These are phyloP conservation scores for Bursaphelenchus mucronatus DNA, from an alignment of 1,140 invertebrate genomes.

Conservation along the genomic window DNA sequence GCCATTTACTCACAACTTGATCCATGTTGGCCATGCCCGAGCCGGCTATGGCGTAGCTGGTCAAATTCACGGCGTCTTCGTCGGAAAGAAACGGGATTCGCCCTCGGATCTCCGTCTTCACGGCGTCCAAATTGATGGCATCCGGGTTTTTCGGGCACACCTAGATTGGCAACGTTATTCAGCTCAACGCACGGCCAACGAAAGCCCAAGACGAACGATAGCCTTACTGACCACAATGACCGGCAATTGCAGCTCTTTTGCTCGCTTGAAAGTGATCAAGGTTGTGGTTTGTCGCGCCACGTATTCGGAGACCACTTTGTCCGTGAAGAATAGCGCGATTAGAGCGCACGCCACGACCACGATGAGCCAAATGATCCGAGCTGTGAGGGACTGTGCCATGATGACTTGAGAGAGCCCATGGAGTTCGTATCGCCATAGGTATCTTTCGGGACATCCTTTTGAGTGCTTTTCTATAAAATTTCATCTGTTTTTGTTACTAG, in stretches of 20 bases:
- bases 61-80: slow-evolving; percentile 14
- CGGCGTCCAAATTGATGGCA: not conserved
- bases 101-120: not conserved
- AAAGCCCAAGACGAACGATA: too few species aligned
- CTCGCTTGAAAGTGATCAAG: not conserved
- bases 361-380: not conserved
- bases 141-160: slow-evolving; percentile 18
- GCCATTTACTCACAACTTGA: not conserved
- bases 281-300: slow-evolving; percentile 18
- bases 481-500: too few species aligned
- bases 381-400: too few species aligned
- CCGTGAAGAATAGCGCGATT: slow-evolving; percentile 2
- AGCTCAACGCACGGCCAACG: too few species aligned
- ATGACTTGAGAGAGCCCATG: too few species aligned
- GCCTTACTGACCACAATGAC: not conserved
- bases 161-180: too few species aligned
- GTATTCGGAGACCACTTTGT: slow-evolving; percentile 5
- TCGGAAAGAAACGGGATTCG: not conserved
- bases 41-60: slow-evolving; percentile 12
- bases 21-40: slow-evolving; percentile 15
- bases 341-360: not conserved
- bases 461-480: too few species aligned
- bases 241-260: slow-evolving; percentile 1
- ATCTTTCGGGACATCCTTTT: too few species aligned
- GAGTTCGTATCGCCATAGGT: too few species aligned